A percentile compares a stretch with the other conserved stretches of the same genome.
Evolutionary conservation across 2,888 invertebrate species (phyloP).

Genomic region (Catocala nupta): DNA sequence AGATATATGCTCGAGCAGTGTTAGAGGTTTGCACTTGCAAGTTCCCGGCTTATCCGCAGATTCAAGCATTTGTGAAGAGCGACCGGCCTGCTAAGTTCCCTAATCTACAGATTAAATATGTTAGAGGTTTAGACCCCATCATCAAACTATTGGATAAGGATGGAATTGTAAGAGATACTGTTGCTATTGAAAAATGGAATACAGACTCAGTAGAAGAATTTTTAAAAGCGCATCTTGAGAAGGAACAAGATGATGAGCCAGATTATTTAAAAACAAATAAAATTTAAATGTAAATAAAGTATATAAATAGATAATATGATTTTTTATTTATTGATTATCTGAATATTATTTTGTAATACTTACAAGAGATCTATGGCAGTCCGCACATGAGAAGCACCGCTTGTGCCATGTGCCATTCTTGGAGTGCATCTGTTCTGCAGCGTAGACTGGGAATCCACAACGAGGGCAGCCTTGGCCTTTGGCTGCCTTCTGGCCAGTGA

Average conservation of each 20-base stretch:
- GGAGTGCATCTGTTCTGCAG: slow-evolving; percentile 98
- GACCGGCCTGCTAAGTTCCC: slow-evolving; percentile 96
- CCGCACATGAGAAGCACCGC: slow-evolving; percentile 96
- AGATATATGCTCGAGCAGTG: slow-evolving; percentile 96
- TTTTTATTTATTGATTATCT: slow-evolving; percentile 14
- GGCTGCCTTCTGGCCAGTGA: slow-evolving; percentile 91
- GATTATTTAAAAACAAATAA: slow-evolving; percentile 89
- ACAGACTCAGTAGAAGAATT: slow-evolving; percentile 99
- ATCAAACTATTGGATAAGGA: slow-evolving; percentile 96
- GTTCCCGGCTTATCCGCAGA: slow-evolving; percentile 99
- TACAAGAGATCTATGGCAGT: slow-evolving; percentile 93
- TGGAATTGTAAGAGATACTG: slow-evolving; percentile 94
- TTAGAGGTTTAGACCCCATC: slow-evolving; percentile 97
- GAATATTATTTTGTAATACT: slow-evolving; percentile 58
- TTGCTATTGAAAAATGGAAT: slow-evolving; percentile 99
- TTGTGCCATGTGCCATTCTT: slow-evolving; percentile 97
- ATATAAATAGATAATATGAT: not conserved
- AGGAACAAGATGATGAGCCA: slow-evolving; percentile 84
- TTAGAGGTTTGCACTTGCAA: slow-evolving; percentile 99
- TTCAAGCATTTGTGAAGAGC: slow-evolving; percentile 99
- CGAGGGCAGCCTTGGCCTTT: slow-evolving; percentile 94
- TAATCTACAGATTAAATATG: slow-evolving; percentile 96
- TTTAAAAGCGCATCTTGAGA: slow-evolving; percentile 94
- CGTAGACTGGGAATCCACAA: slow-evolving; percentile 96
- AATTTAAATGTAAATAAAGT: slow-evolving; percentile 67